Evolutionary conservation across 2,113 vertebrate species (phyloP).

Genomic region (Brienomyrus longianalis): DNA sequence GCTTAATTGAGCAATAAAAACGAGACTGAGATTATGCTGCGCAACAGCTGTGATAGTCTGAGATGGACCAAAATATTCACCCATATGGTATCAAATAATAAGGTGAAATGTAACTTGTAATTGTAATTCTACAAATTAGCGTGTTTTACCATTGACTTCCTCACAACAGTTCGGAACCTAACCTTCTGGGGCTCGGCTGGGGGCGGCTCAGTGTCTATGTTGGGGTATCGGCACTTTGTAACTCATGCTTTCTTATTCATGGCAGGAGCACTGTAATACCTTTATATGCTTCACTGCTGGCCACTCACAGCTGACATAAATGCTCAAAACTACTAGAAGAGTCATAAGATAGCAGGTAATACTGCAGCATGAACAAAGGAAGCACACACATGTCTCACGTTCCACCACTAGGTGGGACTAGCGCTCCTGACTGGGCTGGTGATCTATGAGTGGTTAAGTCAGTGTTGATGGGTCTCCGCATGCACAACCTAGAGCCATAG

Average conservation of each 20-base stretch:
- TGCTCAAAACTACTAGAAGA: neutral
- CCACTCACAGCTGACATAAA: neutral
- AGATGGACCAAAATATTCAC: too few species aligned
- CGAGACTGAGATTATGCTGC: too few species aligned
- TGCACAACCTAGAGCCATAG: neutral
- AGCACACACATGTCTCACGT: neutral
- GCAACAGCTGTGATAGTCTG: too few species aligned
- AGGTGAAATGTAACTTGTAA: too few species aligned
- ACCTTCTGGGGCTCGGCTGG: too few species aligned
- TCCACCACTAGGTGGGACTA: neutral
- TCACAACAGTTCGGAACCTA: neutral
- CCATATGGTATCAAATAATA: too few species aligned
- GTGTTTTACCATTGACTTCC: neutral
- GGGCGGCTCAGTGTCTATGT: too few species aligned
- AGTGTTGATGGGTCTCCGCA: neutral
- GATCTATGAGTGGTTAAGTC: neutral
- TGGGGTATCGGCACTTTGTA: too few species aligned
- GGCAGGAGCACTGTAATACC: neutral
- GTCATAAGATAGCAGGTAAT: neutral
- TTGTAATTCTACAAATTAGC: too few species aligned
- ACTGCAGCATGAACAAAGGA: neutral
- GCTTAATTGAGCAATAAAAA: too few species aligned
- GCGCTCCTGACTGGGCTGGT: neutral
- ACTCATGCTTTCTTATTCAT: neutral
- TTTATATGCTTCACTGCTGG: neutral